A percentile compares a stretch with the other conserved stretches of the same genome.
These are phyloP conservation scores for Nycticryphes semicollaris DNA, from an alignment of 2,113 vertebrate species.

Conservation along the genomic window DNA sequence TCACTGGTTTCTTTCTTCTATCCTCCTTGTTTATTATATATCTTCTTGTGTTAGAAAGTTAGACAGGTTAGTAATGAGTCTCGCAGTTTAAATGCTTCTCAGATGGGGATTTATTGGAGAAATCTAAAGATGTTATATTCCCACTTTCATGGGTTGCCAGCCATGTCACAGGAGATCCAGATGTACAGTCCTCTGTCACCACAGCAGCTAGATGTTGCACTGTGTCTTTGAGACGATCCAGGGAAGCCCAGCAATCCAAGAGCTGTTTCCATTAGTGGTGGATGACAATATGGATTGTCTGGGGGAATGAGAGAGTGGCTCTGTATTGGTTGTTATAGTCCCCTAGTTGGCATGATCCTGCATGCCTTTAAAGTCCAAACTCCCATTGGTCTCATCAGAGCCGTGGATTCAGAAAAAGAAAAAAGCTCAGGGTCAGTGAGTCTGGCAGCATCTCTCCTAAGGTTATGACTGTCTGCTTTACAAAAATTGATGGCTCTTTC, in stretches of 20 bases:
- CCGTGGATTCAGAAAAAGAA: neutral
- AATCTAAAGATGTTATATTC: neutral
- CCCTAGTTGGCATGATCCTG: neutral
- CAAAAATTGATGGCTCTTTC: constrained; percentile 14
- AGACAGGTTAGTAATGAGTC: neutral
- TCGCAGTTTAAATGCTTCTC: neutral
- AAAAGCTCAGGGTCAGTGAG: neutral
- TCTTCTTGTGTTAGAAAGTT: neutral
- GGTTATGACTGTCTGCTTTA: neutral
- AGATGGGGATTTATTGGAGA: neutral
- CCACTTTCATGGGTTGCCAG: neutral
- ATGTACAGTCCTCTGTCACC: neutral
- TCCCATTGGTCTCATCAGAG: neutral
- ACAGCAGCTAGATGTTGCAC: neutral
- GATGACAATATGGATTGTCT: neutral
- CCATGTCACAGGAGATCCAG: neutral
- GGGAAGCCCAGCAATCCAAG: neutral
- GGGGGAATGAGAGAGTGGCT: neutral
- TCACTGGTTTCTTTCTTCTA: neutral
- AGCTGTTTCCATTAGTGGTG: neutral
- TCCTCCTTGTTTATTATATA: neutral
- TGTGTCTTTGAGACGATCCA: neutral
- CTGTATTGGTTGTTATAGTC: neutral
- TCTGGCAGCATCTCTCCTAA: neutral
- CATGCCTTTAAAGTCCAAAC: neutral